Conservation (phyloP, 2,113 vertebrate genomes). For the Podilymbus podiceps region DNA sequence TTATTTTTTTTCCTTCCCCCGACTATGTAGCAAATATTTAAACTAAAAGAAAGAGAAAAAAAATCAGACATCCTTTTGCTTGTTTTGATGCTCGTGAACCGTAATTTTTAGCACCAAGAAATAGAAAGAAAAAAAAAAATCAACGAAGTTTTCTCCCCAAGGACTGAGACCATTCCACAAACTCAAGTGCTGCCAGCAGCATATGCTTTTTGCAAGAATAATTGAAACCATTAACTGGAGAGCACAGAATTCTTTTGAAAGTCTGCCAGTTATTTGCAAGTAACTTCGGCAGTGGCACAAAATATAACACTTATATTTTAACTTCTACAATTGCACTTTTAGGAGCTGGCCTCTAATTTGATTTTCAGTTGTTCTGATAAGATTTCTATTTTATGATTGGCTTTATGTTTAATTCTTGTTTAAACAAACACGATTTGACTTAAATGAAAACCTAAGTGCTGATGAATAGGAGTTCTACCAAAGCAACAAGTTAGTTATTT, state of each 20-base stretch:
- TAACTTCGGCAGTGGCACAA: conserved; percentile 76
- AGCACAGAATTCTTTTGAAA: conserved; percentile 78
- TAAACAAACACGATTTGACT: conserved; percentile 73
- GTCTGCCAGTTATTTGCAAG: conserved; percentile 74
- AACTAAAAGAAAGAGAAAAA: background rate
- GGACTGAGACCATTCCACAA: conserved; percentile 68
- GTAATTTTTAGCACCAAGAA: conserved; percentile 61
- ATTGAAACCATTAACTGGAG: conserved; percentile 79
- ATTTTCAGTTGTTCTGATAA: conserved; percentile 77
- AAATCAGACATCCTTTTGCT: background rate
- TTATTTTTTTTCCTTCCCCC: conserved; percentile 27
- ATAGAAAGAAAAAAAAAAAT: conserved; percentile 43
- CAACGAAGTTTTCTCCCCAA: conserved; percentile 50
- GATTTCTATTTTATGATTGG: conserved; percentile 79
- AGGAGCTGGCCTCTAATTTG: conserved; percentile 79
- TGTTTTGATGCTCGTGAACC: conserved; percentile 19
- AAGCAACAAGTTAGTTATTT: conserved; percentile 76
- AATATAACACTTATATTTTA: conserved; percentile 75
- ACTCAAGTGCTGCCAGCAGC: conserved; percentile 68
- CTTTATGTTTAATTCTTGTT: conserved; percentile 76
- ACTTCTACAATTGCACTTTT: conserved; percentile 78
- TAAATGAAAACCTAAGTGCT: conserved; percentile 79
- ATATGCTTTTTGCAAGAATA: conserved; percentile 74
- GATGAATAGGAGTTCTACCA: conserved; percentile 77
- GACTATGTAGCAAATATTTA: conserved; percentile 64